Base-by-base conservation (phyloP, 2,888 invertebrate species). In the Apotomis turbidana region DNA sequence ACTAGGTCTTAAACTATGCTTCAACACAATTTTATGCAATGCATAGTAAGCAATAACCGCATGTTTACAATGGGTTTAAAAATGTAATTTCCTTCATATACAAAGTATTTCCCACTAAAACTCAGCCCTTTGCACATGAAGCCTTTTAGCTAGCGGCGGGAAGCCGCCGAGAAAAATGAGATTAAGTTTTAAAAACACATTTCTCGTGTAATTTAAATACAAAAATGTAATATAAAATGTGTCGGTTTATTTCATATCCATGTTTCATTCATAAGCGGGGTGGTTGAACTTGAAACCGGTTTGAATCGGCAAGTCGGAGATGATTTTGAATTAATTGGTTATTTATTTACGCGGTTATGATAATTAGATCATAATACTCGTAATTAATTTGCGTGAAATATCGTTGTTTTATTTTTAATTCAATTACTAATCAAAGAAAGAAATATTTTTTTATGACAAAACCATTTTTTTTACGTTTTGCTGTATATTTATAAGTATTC, bases 211-310 rank as follows among this genome's bases (percentile, higher is more conserved):
- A 41, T 49, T 6, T 49, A 49, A 49, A 49, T 49, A 49, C 9
- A 12, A 9, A 49, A 49, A 49, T 49, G 49, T 49, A 49, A 10
- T 9, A 41, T 5, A 49, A 6, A 49, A 9, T 49, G 49, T 49
- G 49, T 57, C 57, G 54, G 46, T 70, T 36, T n/a, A 5, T 51
- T 70, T 36, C 9, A 5, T 51, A 62, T 67, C 44, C 13, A 44
- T 57, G 55, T 55, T 54, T 68, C 67, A 71, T 68, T 67, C 67
- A 71, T 71, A 62, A 60, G 10, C 61, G 57, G 12, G 71, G 67
- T 71, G 51, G 62, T 52, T 71, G 71, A 67, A 67, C 71, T 57
- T 15, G 49, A 52, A 68, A 71, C 71, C 51, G 71, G 71, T 71
- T 57, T 57, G 57, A 68, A 71, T 71, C 66, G 12, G 52, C 27